Evolutionary conservation across 2,113 vertebrate species (phyloP).

Genomic region (Athene cunicularia): DNA sequence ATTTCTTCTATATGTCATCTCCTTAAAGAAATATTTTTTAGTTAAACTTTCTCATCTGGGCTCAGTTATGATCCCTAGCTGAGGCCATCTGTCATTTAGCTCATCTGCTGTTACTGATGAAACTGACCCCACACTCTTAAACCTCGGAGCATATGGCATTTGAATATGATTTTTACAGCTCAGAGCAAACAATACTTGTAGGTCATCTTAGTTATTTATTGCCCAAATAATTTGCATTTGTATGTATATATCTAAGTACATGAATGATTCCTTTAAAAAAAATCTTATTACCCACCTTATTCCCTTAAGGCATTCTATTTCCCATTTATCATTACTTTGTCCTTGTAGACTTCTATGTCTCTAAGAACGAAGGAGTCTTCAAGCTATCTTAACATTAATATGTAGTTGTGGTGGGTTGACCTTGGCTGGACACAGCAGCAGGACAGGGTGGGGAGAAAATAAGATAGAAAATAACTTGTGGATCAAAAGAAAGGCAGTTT

Average conservation of each 20-base stretch:
- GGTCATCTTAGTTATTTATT: constrained; percentile 9
- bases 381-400: background rate
- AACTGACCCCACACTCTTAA: background rate
- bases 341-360: background rate
- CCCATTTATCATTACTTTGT: background rate
- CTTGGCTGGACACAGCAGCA: background rate
- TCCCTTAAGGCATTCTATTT: background rate
- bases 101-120: background rate
- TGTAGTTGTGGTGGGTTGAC: background rate
- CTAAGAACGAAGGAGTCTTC: background rate
- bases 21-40: background rate
- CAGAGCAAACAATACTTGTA: background rate
- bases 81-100: background rate
- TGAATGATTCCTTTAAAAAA: background rate
- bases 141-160: background rate
- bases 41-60: background rate
- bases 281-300: background rate
- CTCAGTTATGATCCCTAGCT: background rate
- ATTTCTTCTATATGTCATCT: background rate
- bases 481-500: background rate
- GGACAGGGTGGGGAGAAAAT: background rate
- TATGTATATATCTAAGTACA: background rate
- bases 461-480: background rate
- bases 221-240: background rate
- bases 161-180: background rate